These are phyloP conservation scores for Zoanthus sociatus DNA, from an alignment of 92 coral and sea anemone species.

Conservation along the genomic window DNA sequence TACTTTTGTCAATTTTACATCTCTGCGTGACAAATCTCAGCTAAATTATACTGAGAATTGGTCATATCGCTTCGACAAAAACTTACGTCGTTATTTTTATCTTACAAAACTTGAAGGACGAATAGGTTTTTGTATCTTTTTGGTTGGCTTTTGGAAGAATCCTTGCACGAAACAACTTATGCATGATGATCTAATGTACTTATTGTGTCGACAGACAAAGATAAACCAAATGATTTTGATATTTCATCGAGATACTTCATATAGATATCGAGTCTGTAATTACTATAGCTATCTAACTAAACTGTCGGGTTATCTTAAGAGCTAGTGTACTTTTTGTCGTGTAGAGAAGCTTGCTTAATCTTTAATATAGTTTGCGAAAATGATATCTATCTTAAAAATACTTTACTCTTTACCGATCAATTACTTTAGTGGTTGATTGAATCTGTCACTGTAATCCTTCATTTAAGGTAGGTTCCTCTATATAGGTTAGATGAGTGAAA, in stretches of 20 bases:
- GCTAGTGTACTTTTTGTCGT: background rate
- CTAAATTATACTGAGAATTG: no score
- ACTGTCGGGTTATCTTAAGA: background rate
- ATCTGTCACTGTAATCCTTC: background rate
- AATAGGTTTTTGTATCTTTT: background rate
- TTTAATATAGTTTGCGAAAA: background rate
- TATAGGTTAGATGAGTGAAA: background rate
- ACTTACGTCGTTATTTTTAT: no score
- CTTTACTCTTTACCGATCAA: background rate
- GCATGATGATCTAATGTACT: background rate
- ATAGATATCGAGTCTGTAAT: background rate
- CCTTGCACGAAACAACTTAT: background rate
- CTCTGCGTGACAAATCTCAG: no score
- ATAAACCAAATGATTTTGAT: background rate
- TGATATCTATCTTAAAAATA: background rate
- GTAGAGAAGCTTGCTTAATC: background rate
- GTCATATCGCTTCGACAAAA: no score
- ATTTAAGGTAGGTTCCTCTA: background rate
- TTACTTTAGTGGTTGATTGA: background rate
- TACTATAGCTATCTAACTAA: background rate
- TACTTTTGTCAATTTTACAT: no score
- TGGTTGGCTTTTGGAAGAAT: background rate
- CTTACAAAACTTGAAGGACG: no score
- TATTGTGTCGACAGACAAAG: slow-evolving; percentile 17
- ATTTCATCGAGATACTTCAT: background rate